These are phyloP conservation scores for Ditylenchus dipsaci DNA, from an alignment of 1,140 invertebrate genomes.

Conservation along the genomic window DNA sequence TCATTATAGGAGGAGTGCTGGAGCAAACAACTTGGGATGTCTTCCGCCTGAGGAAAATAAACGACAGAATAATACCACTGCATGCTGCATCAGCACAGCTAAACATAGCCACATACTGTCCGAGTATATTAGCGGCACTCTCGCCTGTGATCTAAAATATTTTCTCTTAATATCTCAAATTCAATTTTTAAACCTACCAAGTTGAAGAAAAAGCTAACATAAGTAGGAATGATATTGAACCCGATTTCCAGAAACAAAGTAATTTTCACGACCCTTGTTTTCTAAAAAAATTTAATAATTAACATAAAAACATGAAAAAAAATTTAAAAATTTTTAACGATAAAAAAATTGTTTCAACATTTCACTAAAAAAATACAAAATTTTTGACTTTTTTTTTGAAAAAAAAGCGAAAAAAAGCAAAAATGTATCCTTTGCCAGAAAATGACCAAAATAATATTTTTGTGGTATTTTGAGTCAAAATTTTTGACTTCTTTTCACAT, in stretches of 20 bases:
- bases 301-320: not conserved
- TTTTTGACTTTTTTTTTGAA: too few species aligned
- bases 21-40: too few species aligned
- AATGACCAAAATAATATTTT: too few species aligned
- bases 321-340: too few species aligned
- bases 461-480: too few species aligned
- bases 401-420: too few species aligned
- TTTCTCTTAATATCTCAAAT: not conserved
- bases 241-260: not conserved
- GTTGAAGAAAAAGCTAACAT: not conserved
- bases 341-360: too few species aligned
- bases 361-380: too few species aligned
- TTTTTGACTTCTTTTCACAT: too few species aligned
- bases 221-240: not conserved
- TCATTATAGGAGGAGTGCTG: too few species aligned
- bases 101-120: not conserved
- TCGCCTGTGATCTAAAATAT: not conserved
- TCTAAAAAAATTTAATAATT: not conserved
- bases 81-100: not conserved
- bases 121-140: not conserved
- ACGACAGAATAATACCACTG: not conserved
- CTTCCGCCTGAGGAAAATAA: not conserved
- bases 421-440: too few species aligned
- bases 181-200: not conserved
- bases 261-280: not conserved